Conservation (phyloP, 2,888 invertebrate genomes). For the Osedax fenrisi region DNA sequence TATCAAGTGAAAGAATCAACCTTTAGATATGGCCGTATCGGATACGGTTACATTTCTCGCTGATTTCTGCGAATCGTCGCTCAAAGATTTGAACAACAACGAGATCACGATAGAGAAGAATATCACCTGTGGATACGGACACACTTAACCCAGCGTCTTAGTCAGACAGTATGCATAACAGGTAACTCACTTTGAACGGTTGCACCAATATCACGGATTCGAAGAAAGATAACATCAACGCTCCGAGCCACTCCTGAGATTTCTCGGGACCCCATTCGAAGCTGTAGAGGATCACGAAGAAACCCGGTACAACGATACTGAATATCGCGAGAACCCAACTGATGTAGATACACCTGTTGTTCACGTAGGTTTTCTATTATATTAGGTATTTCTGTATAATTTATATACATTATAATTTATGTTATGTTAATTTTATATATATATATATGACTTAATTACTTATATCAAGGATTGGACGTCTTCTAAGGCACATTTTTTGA, state of each 20-base stretch:
- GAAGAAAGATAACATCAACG: conserved; percentile 40
- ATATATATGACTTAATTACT: too few species aligned
- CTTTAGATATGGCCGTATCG: neutral
- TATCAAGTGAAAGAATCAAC: too few species aligned
- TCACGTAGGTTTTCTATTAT: too few species aligned
- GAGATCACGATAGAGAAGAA: neutral
- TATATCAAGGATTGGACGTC: too few species aligned
- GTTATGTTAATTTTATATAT: too few species aligned
- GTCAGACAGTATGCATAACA: too few species aligned
- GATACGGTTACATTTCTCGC: neutral
- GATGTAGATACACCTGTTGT: conserved; percentile 27
- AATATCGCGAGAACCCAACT: conserved; percentile 30
- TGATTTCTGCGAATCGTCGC: neutral
- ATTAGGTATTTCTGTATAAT: too few species aligned
- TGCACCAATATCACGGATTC: conserved; percentile 42
- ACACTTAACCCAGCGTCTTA: too few species aligned
- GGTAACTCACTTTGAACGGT: conserved; percentile 42
- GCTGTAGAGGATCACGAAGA: conserved; percentile 51
- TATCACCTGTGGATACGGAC: neutral
- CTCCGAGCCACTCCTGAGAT: conserved; percentile 50
- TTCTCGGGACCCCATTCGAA: conserved; percentile 51
- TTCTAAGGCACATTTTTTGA: too few species aligned
- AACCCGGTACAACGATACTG: conserved; percentile 42
- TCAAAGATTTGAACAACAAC: neutral
- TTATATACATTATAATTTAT: too few species aligned